These are phyloP conservation scores for Periparus ater DNA, from an alignment of 2,797 vertebrate species.

Conservation along the genomic window DNA sequence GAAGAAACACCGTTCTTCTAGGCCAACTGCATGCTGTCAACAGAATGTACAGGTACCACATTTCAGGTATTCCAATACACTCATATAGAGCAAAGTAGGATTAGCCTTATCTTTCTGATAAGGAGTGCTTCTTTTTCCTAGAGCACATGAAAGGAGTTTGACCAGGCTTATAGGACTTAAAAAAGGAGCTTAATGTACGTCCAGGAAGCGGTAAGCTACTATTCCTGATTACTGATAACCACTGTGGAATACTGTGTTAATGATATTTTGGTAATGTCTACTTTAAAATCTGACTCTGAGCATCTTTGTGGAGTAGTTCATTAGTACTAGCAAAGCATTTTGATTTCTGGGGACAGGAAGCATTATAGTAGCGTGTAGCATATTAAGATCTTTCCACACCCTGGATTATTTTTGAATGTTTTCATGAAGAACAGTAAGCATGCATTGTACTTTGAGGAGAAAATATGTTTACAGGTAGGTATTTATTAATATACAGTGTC, in stretches of 20 bases:
- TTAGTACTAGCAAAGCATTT: background rate
- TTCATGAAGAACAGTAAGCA: background rate
- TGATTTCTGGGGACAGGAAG: background rate
- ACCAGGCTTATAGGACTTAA: background rate
- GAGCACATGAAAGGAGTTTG: background rate
- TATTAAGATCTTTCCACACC: background rate
- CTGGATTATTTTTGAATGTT: background rate
- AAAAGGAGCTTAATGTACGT: background rate
- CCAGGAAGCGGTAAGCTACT: background rate
- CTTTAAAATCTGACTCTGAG: background rate
- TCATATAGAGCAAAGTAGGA: background rate
- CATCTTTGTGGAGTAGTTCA: background rate
- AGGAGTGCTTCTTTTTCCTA: background rate
- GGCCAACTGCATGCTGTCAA: background rate
- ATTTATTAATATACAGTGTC: background rate
- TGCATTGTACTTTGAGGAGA: background rate
- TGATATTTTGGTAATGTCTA: background rate
- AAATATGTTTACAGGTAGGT: background rate
- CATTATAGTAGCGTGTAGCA: background rate
- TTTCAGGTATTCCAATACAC: background rate
- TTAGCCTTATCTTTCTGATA: background rate
- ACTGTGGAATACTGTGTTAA: background rate
- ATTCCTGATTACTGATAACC: background rate
- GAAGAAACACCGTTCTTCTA: background rate
- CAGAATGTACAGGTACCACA: background rate